Percentiles rank a stretch among this genome's conserved stretches.
Conservation (phyloP, 1,140 invertebrate genomes). For the Agrypnia vestita region DNA sequence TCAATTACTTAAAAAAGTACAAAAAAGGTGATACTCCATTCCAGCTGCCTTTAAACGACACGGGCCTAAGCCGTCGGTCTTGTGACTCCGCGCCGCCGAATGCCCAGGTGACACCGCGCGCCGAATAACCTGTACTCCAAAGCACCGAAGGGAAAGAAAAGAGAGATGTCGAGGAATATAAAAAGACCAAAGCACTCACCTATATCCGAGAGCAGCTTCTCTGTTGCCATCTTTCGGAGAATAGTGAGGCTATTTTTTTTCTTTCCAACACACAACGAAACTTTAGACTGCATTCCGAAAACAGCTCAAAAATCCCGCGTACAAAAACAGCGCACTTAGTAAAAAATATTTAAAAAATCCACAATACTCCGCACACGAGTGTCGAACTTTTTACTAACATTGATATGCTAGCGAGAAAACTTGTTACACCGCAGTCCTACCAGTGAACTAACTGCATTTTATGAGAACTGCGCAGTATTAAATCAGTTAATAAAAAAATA, state of each 20-base stretch:
- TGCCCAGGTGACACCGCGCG: neutral
- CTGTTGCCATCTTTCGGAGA: constrained; percentile 48
- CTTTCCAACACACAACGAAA: constrained; percentile 11
- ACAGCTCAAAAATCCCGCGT: too few relatives aligned
- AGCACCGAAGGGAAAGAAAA: constrained; percentile 23
- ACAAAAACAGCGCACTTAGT: neutral
- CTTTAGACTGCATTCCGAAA: neutral
- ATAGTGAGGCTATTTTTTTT: constrained; percentile 52
- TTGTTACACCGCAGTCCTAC: neutral
- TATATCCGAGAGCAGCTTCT: constrained; percentile 45
- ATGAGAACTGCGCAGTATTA: neutral
- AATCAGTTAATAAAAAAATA: constrained; percentile 1
- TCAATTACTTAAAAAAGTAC: neutral
- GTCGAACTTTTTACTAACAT: neutral
- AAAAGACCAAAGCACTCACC: constrained; percentile 42
- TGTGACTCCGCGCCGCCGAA: neutral
- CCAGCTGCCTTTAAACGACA: too few relatives aligned
- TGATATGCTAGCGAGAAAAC: neutral
- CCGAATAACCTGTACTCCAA: constrained; percentile 8
- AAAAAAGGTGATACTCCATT: neutral
- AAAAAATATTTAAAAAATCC: neutral
- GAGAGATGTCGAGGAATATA: constrained; percentile 34
- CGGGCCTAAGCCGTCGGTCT: neutral
- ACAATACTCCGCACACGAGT: neutral
- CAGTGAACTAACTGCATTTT: constrained; percentile 1